Base-by-base conservation (phyloP, 30 jellyfish, hydroid and myxozoan genomes). In the Mastigias papua region DNA sequence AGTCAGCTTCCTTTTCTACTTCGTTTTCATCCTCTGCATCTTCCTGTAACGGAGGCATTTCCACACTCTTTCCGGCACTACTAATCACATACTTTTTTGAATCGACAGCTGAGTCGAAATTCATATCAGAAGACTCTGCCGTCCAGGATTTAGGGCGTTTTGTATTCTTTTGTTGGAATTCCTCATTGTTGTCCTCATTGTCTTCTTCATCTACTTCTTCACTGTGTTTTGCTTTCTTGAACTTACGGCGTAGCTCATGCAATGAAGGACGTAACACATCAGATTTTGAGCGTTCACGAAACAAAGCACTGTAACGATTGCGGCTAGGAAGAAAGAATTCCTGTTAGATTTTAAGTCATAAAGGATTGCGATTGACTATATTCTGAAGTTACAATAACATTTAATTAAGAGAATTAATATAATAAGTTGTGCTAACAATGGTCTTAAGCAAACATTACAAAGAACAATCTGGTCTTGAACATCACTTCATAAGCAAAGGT, bases 261-360 rank as follows among this genome's bases (percentile, higher is more conserved):
- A 64, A 26, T 0, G 88, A 20, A 28, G 96, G 51, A 23, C 58
- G 82, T 75, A 37, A 2, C 57, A 27, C 33, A 22, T 87, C 96
- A 11, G 96, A 87, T 34, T 77, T 87, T 21, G 96, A 87, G 1
- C 96, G 90, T 69, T 87, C 91, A 33, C 96, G 96, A 63, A 87
- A 87, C 30, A 87, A 70, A 50, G 85, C 91, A 70, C 72, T 78
- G 80, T 75, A 78, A 7, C 96, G 90, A 61, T 87, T 78, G 20
- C 96, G 96, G 77, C 96, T 87, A 50, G 34, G 73, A 74, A 26
- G 29, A 31, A 29, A 49, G 23, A 65, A 65, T 25, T 65, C 42
- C 23, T 7, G 48, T 26, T 26, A 17, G 17, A 17, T 17, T 5
- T 51, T 21, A 17, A 20, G 29, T 3, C 54, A 37, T 3, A 11